phyloP scores from a whole-genome alignment of 2,888 invertebrate species.

The Tinea pellionella region DNA sequence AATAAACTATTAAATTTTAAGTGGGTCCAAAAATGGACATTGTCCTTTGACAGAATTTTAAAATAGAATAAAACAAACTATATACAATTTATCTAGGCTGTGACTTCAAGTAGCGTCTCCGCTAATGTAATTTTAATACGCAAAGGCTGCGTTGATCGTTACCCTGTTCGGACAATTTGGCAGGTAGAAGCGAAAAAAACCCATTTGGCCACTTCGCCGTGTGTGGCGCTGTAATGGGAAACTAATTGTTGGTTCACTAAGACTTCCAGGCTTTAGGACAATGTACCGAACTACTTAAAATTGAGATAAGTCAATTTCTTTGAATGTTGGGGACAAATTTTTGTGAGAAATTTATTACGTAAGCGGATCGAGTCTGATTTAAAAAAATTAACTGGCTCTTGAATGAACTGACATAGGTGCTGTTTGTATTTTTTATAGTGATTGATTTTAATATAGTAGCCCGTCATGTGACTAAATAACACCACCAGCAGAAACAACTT shows the following conservation, averaged over 20 bases:
- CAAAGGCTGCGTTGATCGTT: conserved; percentile 17
- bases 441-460: too few relatives aligned
- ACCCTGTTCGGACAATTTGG: conserved; percentile 42
- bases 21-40: too few relatives aligned
- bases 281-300: background rate
- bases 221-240: conserved; percentile 45
- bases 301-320: conserved; percentile 7
- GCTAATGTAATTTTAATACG: conserved; percentile 61
- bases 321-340: conserved; percentile 4
- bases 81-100: background rate
- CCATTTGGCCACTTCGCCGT: conserved; percentile 42
- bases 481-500: too few relatives aligned
- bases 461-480: too few relatives aligned
- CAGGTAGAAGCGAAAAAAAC: conserved; percentile 37
- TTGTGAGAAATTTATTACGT: conserved; percentile 1
- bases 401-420: too few relatives aligned
- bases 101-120: background rate
- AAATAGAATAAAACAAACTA: too few relatives aligned
- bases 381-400: too few relatives aligned
- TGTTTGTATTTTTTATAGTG: too few relatives aligned
- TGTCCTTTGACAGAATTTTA: too few relatives aligned
- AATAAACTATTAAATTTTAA: too few relatives aligned
- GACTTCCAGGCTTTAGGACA: conserved; percentile 5
- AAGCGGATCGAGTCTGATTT: background rate
- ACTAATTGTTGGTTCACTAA: conserved; percentile 41